phyloP scores from a whole-genome alignment of 2,113 vertebrate genomes.

The Cisticola juncidis region DNA sequence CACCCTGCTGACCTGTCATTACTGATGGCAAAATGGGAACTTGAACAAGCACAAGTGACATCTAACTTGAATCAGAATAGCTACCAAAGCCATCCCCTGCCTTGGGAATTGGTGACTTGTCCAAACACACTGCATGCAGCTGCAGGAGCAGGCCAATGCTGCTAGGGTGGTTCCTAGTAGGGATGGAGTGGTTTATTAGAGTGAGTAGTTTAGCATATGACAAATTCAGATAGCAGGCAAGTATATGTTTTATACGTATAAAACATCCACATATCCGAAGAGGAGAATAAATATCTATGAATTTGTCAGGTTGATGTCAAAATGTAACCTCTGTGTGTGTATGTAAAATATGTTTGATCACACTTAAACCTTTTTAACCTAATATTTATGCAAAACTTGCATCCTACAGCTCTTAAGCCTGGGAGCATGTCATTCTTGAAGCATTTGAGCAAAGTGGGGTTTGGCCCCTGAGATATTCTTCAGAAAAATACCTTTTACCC shows the following conservation, averaged over 20 bases:
- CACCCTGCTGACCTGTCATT: neutral
- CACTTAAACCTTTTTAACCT: neutral
- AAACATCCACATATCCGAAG: neutral
- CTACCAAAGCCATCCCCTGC: neutral
- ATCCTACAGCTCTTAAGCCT: neutral
- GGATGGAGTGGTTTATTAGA: neutral
- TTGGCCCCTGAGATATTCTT: neutral
- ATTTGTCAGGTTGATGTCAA: neutral
- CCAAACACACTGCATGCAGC: neutral
- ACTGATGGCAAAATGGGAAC: neutral
- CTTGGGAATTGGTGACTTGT: neutral
- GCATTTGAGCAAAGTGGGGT: neutral
- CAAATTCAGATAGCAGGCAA: neutral
- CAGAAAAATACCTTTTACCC: neutral
- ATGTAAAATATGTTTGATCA: neutral
- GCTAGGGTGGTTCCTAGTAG: neutral
- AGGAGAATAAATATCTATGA: neutral
- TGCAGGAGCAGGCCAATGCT: neutral
- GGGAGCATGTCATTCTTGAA: neutral
- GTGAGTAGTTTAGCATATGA: neutral
- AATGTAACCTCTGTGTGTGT: neutral
- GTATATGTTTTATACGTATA: neutral
- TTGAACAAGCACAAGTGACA: neutral
- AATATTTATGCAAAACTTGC: neutral
- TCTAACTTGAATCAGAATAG: neutral